Evolutionary conservation across 2,113 vertebrate species (phyloP), one percentile per base, ranked within the genome.

Genomic region (Tupaia chinensis): DNA sequence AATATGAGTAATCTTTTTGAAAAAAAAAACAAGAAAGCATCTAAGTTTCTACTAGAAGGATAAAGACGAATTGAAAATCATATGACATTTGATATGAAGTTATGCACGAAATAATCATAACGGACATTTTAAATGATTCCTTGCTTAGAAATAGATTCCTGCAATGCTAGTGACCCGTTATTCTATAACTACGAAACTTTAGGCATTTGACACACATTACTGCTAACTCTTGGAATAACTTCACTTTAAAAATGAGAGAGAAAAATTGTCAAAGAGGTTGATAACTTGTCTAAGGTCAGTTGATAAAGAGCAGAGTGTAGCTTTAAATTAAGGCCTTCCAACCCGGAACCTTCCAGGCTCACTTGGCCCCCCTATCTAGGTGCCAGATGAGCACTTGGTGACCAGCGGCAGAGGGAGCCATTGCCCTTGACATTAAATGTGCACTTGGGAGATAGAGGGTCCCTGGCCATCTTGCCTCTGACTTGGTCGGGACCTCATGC

Each of bases 11-110:
- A 27, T 60, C 23, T 76, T 72, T 77, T 85, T 44, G 44, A 79
- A 60, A 72, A 81, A 82, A 66, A n/a, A n/a, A n/a, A n/a, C n/a
- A n/a, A n/a, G 61, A 88, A 91, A 72, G 16, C 54, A 44, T 78
- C 32, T 27, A 73, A 69, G 34, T 56, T 89, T 79, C 34, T 56
- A 92, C 74, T 44, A 82, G 84, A 82, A 96, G 29, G 91, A 87
- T 44, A 72, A 88, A 93, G 72, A 61, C 13, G 88, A 17, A 20
- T 76, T 61, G 53, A 93, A 87, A 54, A 56, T 68, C 74, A 29
- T 12, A 66, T 27, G 16, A 56, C 7, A n/a, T 34, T 58, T 87
- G 60, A 80, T 69, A 60, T 53, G 13, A 82, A 89, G 61, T n/a
- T 72, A 34, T 17, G 53, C 66, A 68, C n/a, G 81, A 72, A 54